Base-by-base conservation (phyloP, 2,113 vertebrate genomes). In the Ictidomys tridecemlineatus region DNA sequence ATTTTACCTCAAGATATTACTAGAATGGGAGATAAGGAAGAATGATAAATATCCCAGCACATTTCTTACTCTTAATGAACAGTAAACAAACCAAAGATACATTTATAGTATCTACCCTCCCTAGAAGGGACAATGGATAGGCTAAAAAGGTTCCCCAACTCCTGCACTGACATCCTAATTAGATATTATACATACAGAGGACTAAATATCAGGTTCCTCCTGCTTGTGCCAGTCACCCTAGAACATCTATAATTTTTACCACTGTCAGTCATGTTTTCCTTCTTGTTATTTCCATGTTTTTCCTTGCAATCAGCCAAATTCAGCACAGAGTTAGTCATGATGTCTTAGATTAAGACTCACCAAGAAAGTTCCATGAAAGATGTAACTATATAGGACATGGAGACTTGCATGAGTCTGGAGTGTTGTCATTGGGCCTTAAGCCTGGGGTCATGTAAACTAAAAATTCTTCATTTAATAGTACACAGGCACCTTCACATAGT, bases 1-100 rank as follows among this genome's bases (percentile, higher is more conserved):
- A 89, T 79, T 93, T 93, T 53, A 92, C 53, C 10, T 94, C 6
- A 93, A 79, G 45, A 94, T 56, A 6, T 73, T 79, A 56, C 10
- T 85, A 5, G 39, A 91, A 89, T n/a, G 10, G 22, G 26, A 78
- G 13, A 79, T 58, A 73, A 67, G 39, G 22, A 72, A 80, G 32
- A 96, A 84, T 67, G 26, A 53, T 24, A 65, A 42, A 37, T 22
- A 89, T 48, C 24, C 42, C 30, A 37, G 16, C 24, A 70, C 2
- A 69, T 1, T 72, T 72, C 56, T 86, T 32, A 32, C 45, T 53
- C 82, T 26, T 87, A 61, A 72, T 86, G 56, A 86, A 86, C 1
- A 73, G 56, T 24, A 78, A 56, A 45, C 39, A 69, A 78, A 69
- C 20, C 3, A 4, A 56, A 93, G 28, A 37, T 37, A 84, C 24